phyloP scores from a whole-genome alignment of 35 echinoderm and acorn worm genomes.

The Lytechinus variegatus region DNA sequence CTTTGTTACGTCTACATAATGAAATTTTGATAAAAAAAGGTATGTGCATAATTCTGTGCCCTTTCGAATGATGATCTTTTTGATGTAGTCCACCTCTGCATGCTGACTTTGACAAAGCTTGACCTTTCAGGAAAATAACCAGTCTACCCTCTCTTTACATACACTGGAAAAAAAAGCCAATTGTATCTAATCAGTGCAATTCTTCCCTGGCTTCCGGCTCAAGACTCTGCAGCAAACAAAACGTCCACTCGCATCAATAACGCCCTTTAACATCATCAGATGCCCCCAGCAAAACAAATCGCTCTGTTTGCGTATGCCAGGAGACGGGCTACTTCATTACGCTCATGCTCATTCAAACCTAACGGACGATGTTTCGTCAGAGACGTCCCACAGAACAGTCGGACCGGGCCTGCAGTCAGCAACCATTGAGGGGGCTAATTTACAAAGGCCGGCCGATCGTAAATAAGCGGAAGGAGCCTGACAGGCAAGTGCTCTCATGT shows the following conservation, averaged over 20 bases:
- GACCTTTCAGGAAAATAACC: neutral
- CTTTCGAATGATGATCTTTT: too few relatives aligned
- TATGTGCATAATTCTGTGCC: too few relatives aligned
- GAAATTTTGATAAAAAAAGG: too few relatives aligned
- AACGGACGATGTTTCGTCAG: too few relatives aligned
- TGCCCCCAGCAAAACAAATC: neutral
- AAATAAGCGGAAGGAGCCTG: neutral
- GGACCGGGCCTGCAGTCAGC: neutral
- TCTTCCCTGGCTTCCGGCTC: neutral
- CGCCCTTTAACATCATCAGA: neutral
- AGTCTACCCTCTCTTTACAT: neutral
- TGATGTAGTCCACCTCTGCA: neutral
- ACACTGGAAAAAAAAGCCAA: neutral
- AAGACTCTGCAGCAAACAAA: neutral
- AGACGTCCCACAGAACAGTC: neutral
- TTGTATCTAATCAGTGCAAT: neutral
- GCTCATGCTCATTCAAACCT: neutral
- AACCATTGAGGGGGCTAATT: neutral
- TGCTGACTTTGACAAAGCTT: too few relatives aligned
- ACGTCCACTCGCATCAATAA: slow-evolving; percentile 9
- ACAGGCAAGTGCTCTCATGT: neutral
- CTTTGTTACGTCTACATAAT: too few relatives aligned
- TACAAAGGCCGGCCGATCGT: neutral
- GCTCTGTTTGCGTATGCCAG: neutral
- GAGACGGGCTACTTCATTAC: neutral